phyloP scores from a whole-genome alignment of 2,113 vertebrate genomes.

The Nanorana parkeri region DNA sequence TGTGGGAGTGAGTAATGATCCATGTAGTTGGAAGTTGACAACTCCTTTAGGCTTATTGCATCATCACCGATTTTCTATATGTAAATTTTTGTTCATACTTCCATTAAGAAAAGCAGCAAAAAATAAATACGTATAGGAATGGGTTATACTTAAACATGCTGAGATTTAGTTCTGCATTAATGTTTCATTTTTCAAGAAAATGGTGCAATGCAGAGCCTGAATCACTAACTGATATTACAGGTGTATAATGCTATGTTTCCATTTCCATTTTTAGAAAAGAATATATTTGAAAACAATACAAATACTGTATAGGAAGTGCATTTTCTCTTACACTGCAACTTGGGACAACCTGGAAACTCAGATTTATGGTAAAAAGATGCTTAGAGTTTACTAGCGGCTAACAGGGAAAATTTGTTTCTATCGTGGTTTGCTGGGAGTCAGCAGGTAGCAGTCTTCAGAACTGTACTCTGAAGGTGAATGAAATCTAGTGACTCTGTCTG shows the following conservation, averaged over 20 bases:
- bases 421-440: neutral
- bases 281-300: slow-evolving; percentile 30
- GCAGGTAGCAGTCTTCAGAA: neutral
- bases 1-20: too few relatives aligned
- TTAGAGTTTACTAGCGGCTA: neutral
- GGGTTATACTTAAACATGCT: slow-evolving; percentile 2
- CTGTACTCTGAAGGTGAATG: neutral
- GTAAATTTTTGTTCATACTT: neutral
- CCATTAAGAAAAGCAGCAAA: neutral
- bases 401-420: neutral
- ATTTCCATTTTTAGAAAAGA: slow-evolving; percentile 30
- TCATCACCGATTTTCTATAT: too few relatives aligned
- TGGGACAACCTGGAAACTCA: neutral
- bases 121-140: neutral
- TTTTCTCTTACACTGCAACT: slow-evolving; percentile 26
- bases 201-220: slow-evolving; percentile 27
- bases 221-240: slow-evolving; percentile 24
- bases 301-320: neutral
- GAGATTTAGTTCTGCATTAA: slow-evolving; percentile 28
- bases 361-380: slow-evolving; percentile 23
- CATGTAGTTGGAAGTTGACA: too few relatives aligned
- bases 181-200: slow-evolving; percentile 40
- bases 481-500: neutral
- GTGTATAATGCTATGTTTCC: slow-evolving; percentile 14
- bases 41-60: too few relatives aligned